These are phyloP conservation scores for Barnardius zonarius DNA, from an alignment of 2,113 vertebrate genomes.

Conservation along the genomic window DNA sequence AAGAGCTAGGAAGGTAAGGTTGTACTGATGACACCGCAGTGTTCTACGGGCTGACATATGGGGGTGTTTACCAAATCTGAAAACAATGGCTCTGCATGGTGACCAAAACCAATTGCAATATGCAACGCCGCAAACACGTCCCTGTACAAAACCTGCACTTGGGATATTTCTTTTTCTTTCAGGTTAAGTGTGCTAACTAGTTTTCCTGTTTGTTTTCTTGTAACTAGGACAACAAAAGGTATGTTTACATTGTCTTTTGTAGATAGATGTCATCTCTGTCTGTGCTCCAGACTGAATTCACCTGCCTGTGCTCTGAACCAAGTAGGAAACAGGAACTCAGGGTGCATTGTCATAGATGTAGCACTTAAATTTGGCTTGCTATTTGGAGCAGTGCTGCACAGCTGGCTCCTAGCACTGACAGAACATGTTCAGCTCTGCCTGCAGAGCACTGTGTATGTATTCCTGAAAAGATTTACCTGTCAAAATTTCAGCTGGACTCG, in stretches of 20 bases:
- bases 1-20: slow-evolving; percentile 91
- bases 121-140: not conserved
- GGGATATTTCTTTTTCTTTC: not conserved
- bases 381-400: not conserved
- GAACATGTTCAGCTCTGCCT: not conserved
- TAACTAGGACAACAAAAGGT: not conserved
- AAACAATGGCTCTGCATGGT: not conserved
- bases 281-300: not conserved
- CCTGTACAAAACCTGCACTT: not conserved
- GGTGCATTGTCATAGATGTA: not conserved
- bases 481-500: not conserved
- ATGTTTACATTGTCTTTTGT: not conserved
- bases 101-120: not conserved
- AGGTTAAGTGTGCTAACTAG: not conserved
- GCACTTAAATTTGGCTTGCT: not conserved
- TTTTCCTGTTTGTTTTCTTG: not conserved
- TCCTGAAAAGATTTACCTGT: not conserved
- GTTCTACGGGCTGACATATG: not conserved
- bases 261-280: not conserved
- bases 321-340: not conserved
- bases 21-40: not conserved
- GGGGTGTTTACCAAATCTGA: not conserved
- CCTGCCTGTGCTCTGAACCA: not conserved
- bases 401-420: not conserved
- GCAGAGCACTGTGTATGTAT: not conserved